Evolutionary conservation across 2,797 vertebrate species (phyloP), one percentile per base, ranked within the genome.

Genomic region (Rhinoraja longicauda): DNA sequence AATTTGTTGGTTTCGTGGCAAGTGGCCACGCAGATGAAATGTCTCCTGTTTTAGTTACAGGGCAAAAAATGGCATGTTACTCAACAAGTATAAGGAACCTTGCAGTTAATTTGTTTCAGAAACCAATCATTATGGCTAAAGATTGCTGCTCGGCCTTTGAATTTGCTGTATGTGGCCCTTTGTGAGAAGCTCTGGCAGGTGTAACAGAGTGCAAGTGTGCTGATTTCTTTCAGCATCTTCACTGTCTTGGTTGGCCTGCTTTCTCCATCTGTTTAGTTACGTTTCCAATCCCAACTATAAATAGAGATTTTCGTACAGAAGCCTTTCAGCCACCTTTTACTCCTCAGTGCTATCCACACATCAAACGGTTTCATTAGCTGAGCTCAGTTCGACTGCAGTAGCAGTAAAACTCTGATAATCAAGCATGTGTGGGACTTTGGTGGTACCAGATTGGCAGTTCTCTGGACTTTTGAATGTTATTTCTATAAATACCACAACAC

Each of bases 11-110:
- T 57, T 26, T 53, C 26, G 24, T 92, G 90, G 24, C 39, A 53
- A 29, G 4, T 12, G 67, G 45, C 90, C 72, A 92, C 72, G 75
- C 36, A 92, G 39, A 92, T 72, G 26, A 75, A 92, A 92, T 73
- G 21, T 53, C 19, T 73, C n/a, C 70, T 26, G 15, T 26, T 92
- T 13, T 75, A 29, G 92, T 92, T 73, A 92, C 24, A 29, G 90
- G 36, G 26, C 45, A 75, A 53, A 73, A 19, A 3, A 39, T 53
- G 90, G 90, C 36, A 57, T 75, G 70, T 29, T 45, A 88, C 72
- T 26, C 75, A 73, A 92, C 10, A 1, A 1, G 39, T 73, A 57
- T 0, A 12, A n/a, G 67, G 26, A 92, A 36, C 17, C 70, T 91
- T 73, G 36, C 19, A 73, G 32, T 39, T 72, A 72, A 21, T 45